Conservation (phyloP, 2,888 invertebrate genomes). For the Hoplodrina blanda region DNA sequence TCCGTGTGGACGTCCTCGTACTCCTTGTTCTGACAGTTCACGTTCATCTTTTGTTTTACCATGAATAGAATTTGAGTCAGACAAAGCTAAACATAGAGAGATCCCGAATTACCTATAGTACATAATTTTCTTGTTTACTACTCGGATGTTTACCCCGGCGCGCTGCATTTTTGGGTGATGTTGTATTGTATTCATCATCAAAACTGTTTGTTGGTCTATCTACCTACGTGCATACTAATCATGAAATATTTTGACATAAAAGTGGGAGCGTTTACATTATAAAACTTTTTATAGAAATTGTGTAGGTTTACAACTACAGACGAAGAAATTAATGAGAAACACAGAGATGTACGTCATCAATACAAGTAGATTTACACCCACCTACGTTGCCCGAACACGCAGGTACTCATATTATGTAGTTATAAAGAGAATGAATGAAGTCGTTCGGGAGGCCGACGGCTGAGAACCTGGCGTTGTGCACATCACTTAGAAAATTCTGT, state of each 20-base stretch:
- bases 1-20: not conserved
- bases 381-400: not conserved
- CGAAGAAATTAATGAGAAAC: conserved; percentile 6
- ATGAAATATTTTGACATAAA: conserved; percentile 27
- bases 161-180: conserved; percentile 14
- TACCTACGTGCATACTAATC: not conserved
- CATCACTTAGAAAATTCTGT: not conserved
- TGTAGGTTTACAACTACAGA: conserved; percentile 28
- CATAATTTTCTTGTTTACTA: not conserved
- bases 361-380: not conserved
- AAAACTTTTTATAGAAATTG: not conserved
- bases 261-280: conserved; percentile 37
- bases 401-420: not conserved
- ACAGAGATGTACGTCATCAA: not conserved
- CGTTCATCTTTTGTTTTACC: not conserved
- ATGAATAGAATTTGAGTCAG: conserved; percentile 1
- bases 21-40: too few species aligned
- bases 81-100: conserved; percentile 5
- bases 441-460: not conserved
- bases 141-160: conserved; percentile 33
- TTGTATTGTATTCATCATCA: conserved; percentile 9
- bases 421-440: not conserved
- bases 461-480: too few species aligned
- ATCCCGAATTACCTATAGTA: conserved; percentile 22
- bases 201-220: conserved; percentile 11